phyloP scores from a whole-genome alignment of 2,113 vertebrate species.

The human (Homo sapiens) region GRCh38 chr11:115562001-115562500 shows the following conservation, averaged over 20 bases:
- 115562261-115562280: not conserved
- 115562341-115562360: not conserved
- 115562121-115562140: not conserved
- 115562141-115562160: not conserved
- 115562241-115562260: not conserved
- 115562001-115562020: too few species aligned
- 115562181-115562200: not conserved
- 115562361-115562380: not conserved
- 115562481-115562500: not conserved
- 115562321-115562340: not conserved
- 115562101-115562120: not conserved
- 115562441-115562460: not conserved
- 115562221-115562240: not conserved
- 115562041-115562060: not conserved
- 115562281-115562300: not conserved
- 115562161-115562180: not conserved
- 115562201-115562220: not conserved
- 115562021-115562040: not conserved
- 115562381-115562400: not conserved
- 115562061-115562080: not conserved
- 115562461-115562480: not conserved
- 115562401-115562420: not conserved
- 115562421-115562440: not conserved
- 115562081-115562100: not conserved
- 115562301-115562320: not conserved